phyloP scores from a whole-genome alignment of 2,888 invertebrate species.

The Andrena bicolor region DNA sequence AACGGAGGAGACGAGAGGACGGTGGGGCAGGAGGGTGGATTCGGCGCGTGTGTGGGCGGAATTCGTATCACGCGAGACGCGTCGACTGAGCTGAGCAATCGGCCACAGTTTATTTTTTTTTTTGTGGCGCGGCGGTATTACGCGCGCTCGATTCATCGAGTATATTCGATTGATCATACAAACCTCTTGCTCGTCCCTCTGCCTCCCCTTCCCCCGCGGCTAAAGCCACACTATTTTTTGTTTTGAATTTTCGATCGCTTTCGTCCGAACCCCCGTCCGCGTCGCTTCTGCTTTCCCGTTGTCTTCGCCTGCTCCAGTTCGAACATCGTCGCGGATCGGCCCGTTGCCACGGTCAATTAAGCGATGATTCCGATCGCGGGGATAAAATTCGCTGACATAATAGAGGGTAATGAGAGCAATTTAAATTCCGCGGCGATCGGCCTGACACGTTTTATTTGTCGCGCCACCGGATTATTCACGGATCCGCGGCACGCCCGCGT shows the following conservation, averaged over 20 bases:
- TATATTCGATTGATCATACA: conserved; percentile 75
- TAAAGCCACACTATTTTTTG: too few relatives aligned
- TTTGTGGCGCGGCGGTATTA: conserved; percentile 70
- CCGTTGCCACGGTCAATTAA: conserved; percentile 5
- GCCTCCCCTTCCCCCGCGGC: neutral
- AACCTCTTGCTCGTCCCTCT: conserved; percentile 45
- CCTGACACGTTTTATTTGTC: conserved; percentile 55
- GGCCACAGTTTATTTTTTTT: conserved; percentile 75
- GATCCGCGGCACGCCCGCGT: conserved; percentile 31
- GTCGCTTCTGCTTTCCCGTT: neutral
- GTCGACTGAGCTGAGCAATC: conserved; percentile 61
- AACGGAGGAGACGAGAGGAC: conserved; percentile 20
- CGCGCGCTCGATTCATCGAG: conserved; percentile 77
- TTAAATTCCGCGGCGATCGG: conserved; percentile 54
- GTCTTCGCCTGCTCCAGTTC: neutral
- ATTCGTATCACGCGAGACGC: conserved; percentile 54
- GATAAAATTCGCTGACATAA: conserved; percentile 34
- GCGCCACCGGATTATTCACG: conserved; percentile 50
- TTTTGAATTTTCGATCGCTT: neutral
- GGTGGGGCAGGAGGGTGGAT: conserved; percentile 18
- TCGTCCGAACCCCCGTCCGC: neutral
- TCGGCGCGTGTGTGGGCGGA: conserved; percentile 51
- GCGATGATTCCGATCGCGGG: conserved; percentile 6
- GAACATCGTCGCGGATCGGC: neutral
- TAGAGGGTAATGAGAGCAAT: conserved; percentile 52